Evolutionary conservation across 2,888 invertebrate genomes (phyloP), one percentile per base, ranked within the genome.

Genomic region (Meiosimyza platycephala): DNA sequence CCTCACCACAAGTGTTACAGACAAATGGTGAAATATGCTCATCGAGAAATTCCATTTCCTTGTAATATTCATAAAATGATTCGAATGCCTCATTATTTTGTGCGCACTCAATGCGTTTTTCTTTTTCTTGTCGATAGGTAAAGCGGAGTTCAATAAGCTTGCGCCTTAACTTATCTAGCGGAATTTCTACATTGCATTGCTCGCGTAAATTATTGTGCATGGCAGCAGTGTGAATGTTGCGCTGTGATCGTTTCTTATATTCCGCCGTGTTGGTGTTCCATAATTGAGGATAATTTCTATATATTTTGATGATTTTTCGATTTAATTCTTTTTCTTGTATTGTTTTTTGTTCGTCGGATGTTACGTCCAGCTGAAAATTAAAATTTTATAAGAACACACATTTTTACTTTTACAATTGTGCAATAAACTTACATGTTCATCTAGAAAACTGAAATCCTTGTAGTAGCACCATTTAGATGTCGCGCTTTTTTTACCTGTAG

Each of bases 231-330:
- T 83, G 79, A 1, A 80, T 75, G 51, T 79, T 78, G 0, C 85
- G 80, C 13, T 79, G 78, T 65, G 78, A 76, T 1, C 84, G 80
- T 33, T 82, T 84, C 9, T 80, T 84, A 18, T 79, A 85, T 16
- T 85, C 82, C 47, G 79, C 76, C 75, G 84, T 79, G 13, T 77
- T 74, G 3, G 82, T 84, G 73, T 83, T 77, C 84, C 84, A 84
- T 0, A 84, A 77, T 63, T 85, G 84, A 13, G 81, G 80, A 48
- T 80, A 75, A 50, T 76, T 78, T 50, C 79, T 77, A 48, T 84
- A 84, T 7, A 81, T 78, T 16, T 79, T 74, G 5, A 84, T 84
- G 48, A 84, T 81, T 78, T 83, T 82, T 1, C 80, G 71, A 64
- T 81, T 85, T n/a, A 74, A 71, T 22, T 76, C 75, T 33, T 74